Evolutionary conservation across 2,888 invertebrate genomes (phyloP).

Genomic region (Chesias legatella): DNA sequence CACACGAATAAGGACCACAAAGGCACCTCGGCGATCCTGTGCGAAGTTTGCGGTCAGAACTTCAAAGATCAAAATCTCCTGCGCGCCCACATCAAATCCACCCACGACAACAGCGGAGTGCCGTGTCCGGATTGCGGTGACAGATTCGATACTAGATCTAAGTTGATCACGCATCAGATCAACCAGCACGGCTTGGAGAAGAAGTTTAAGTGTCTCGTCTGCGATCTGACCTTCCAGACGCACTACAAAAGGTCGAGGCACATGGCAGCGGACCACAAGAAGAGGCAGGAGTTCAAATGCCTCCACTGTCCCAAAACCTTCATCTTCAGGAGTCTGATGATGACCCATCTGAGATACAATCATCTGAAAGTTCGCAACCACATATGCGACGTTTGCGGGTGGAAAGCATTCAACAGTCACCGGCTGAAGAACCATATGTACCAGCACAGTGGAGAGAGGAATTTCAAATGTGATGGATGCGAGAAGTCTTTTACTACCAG

Average conservation of each 20-base stretch:
- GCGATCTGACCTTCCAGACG: conserved; percentile 60
- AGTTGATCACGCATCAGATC: conserved; percentile 71
- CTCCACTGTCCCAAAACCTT: conserved; percentile 69
- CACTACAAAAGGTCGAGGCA: conserved; percentile 66
- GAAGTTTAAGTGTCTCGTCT: conserved; percentile 74
- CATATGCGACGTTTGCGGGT: conserved; percentile 64
- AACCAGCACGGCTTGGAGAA: conserved; percentile 67
- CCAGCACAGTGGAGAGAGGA: conserved; percentile 72
- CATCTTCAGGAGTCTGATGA: conserved; percentile 71
- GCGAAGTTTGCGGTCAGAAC: conserved; percentile 68
- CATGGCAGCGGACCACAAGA: conserved; percentile 67
- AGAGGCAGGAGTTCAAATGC: conserved; percentile 63
- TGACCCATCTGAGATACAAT: conserved; percentile 63
- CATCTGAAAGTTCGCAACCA: conserved; percentile 67
- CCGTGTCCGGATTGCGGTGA: conserved; percentile 68
- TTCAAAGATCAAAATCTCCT: conserved; percentile 61
- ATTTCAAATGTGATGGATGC: conserved; percentile 65
- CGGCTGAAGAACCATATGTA: conserved; percentile 76
- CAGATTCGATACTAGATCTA: conserved; percentile 70
- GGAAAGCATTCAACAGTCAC: conserved; percentile 68
- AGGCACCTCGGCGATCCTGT: conserved; percentile 62
- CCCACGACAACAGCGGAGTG: conserved; percentile 58
- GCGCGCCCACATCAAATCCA: conserved; percentile 55
- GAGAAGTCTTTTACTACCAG: conserved; percentile 69
- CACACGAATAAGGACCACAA: conserved; percentile 73